Conservation (phyloP, 2,797 vertebrate species). For the Prunella strophiata region DNA sequence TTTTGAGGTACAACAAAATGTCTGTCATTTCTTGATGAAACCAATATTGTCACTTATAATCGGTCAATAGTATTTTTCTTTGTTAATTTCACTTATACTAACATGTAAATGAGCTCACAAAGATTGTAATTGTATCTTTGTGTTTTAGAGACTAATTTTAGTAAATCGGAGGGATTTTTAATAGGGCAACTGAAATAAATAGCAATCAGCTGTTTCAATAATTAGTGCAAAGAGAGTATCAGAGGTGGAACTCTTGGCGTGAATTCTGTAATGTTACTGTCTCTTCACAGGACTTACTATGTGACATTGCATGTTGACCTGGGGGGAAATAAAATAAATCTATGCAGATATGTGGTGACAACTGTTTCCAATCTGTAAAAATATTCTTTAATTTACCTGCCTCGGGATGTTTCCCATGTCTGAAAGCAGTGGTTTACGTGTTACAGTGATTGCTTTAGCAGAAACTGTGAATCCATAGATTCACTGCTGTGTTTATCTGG, state of each 20-base stretch:
- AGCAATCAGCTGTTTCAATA: not conserved
- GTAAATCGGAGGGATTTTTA: not conserved
- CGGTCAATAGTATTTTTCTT: not conserved
- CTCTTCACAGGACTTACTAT: not conserved
- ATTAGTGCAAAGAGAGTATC: not conserved
- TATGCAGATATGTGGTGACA: not conserved
- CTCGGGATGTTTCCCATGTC: not conserved
- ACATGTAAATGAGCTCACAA: not conserved
- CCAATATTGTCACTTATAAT: not conserved
- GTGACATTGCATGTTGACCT: not conserved
- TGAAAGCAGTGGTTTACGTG: not conserved
- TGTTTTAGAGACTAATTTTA: not conserved
- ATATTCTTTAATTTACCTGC: not conserved
- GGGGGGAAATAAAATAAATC: not conserved
- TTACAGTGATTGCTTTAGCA: not conserved
- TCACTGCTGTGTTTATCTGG: not conserved
- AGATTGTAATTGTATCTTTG: not conserved
- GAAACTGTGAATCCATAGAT: not conserved
- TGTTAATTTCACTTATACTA: not conserved
- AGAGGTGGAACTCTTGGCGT: not conserved
- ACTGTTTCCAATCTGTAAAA: not conserved
- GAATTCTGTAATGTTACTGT: not conserved
- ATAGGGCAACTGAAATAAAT: not conserved
- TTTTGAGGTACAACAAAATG: not conserved
- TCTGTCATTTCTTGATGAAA: not conserved